These are phyloP conservation scores for Coelogynopora nodosa DNA, from an alignment of 2,888 invertebrate species.

Conservation along the genomic window DNA sequence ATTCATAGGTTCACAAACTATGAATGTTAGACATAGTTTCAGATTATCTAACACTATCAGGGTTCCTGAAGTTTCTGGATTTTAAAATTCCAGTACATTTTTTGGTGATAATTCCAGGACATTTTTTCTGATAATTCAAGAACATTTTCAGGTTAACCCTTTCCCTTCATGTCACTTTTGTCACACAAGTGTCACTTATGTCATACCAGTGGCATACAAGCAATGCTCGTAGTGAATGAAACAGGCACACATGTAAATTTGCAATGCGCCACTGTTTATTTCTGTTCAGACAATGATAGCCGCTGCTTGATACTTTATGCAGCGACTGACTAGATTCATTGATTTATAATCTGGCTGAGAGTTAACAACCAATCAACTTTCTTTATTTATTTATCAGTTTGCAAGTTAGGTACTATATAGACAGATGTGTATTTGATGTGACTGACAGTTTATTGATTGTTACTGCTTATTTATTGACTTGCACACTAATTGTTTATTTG, in stretches of 20 bases:
- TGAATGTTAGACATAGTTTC: too few relatives aligned
- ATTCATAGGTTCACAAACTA: too few relatives aligned
- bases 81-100: too few relatives aligned
- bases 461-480: conserved; percentile 19
- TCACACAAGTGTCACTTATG: not conserved
- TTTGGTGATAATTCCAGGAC: too few relatives aligned
- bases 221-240: conserved; percentile 16
- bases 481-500: conserved; percentile 26
- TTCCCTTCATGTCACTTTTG: not conserved
- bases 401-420: conserved; percentile 29
- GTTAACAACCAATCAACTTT: conserved; percentile 22
- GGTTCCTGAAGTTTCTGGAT: too few relatives aligned
- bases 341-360: not conserved
- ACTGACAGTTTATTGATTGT: not conserved
- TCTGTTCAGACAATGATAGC: conserved; percentile 27
- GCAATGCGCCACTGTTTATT: conserved; percentile 21
- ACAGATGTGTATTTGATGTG: conserved; percentile 15
- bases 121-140: too few relatives aligned
- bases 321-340: not conserved
- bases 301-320: conserved; percentile 12
- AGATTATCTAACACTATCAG: too few relatives aligned
- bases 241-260: conserved; percentile 16
- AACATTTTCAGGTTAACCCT: not conserved
- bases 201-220: not conserved
- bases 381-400: conserved; percentile 22